A percentile compares a stretch with the other conserved stretches of the same genome.
Conservation (phyloP, 1,140 invertebrate species). For the Matsumurasca onukii region DNA sequence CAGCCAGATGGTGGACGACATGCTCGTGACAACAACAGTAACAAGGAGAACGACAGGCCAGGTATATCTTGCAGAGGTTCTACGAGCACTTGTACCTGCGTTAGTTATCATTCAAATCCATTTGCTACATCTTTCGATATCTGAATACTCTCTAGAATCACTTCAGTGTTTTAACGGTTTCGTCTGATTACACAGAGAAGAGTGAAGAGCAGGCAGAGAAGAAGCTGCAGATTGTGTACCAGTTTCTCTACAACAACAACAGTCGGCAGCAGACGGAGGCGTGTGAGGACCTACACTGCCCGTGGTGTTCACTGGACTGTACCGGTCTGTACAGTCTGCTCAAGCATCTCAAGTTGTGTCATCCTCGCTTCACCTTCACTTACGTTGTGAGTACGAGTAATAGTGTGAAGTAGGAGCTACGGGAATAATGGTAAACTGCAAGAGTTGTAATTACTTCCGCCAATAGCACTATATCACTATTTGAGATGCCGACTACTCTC, state of each 20-base stretch:
- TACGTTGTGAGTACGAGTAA: constrained; percentile 75
- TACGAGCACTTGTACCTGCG: neutral
- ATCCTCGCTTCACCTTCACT: constrained; percentile 90
- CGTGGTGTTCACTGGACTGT: constrained; percentile 93
- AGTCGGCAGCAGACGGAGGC: constrained; percentile 93
- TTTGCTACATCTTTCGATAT: neutral
- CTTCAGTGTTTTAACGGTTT: neutral
- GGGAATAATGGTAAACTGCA: too few relatives aligned
- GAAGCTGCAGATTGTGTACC: constrained; percentile 69
- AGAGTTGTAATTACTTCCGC: too few relatives aligned
- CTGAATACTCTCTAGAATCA: neutral
- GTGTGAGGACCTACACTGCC: constrained; percentile 87
- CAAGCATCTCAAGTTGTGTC: constrained; percentile 91
- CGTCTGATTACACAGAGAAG: neutral
- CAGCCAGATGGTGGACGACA: constrained; percentile 31
- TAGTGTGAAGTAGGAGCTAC: too few relatives aligned
- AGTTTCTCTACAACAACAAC: constrained; percentile 95
- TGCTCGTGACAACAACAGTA: constrained; percentile 42
- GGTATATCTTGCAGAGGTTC: constrained; percentile 34
- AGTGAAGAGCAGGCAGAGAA: neutral
- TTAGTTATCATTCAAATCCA: neutral
- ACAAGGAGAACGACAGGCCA: constrained; percentile 59
- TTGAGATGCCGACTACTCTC: too few relatives aligned
- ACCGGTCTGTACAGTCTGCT: constrained; percentile 82
- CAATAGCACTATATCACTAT: too few relatives aligned